A percentile compares a stretch with the other conserved stretches of the same genome.
Evolutionary conservation across 2,797 vertebrate genomes (phyloP).

Genomic region (Scarus forsteni): DNA sequence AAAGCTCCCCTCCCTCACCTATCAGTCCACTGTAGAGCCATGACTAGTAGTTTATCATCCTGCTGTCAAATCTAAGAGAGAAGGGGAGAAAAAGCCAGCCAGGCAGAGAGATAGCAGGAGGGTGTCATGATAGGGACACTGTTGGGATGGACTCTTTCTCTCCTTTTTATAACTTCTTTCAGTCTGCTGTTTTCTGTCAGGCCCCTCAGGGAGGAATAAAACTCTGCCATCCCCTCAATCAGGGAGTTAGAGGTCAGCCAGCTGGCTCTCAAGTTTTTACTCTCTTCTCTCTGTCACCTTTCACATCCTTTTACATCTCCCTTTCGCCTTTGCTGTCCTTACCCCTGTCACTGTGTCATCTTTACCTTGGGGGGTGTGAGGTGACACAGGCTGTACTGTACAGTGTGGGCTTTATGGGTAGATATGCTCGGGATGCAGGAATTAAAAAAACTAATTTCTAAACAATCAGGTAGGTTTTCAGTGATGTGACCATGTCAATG

Average conservation of each 20-base stretch:
- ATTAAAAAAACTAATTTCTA: no score
- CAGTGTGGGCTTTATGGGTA: background rate
- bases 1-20: slow-evolving; percentile 39
- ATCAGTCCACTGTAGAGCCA: slow-evolving; percentile 36
- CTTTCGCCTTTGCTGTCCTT: slow-evolving; percentile 2
- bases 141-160: slow-evolving; percentile 40
- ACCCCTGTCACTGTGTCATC: slow-evolving; percentile 18
- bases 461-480: no score
- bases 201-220: slow-evolving; percentile 37
- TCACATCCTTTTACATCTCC: slow-evolving; percentile 31
- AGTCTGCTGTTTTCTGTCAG: slow-evolving; percentile 31
- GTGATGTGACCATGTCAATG: no score
- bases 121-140: slow-evolving; percentile 37
- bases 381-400: background rate
- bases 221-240: slow-evolving; percentile 43
- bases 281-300: slow-evolving; percentile 34
- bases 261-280: slow-evolving; percentile 39
- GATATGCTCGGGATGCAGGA: background rate
- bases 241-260: slow-evolving; percentile 61
- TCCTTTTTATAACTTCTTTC: slow-evolving; percentile 49
- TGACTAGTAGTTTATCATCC: slow-evolving; percentile 54
- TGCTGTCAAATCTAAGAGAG: slow-evolving; percentile 46
- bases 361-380: background rate
- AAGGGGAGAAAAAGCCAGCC: background rate
- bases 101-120: slow-evolving; percentile 17